These are phyloP conservation scores for Propithecus perrieri DNA, from an alignment of 2,797 vertebrate species.

Conservation along the genomic window DNA sequence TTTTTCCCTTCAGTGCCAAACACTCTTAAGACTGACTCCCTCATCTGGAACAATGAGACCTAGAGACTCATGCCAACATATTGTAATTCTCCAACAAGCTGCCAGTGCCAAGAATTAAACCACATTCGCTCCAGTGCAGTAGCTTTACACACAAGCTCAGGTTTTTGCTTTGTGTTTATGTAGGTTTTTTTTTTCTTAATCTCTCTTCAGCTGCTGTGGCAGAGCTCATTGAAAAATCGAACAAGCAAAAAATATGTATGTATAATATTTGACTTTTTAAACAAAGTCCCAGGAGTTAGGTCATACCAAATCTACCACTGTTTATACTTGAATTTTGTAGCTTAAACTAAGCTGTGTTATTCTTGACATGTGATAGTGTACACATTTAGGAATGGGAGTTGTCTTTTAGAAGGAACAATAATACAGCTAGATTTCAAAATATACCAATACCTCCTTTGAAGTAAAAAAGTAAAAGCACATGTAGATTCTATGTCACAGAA, in stretches of 20 bases:
- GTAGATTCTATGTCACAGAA: neutral
- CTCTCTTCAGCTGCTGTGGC: slow-evolving; percentile 15
- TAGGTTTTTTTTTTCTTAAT: neutral
- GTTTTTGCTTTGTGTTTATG: slow-evolving; percentile 50
- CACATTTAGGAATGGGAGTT: neutral
- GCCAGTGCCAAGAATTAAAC: slow-evolving; percentile 61
- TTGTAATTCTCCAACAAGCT: slow-evolving; percentile 76
- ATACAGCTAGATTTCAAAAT: neutral
- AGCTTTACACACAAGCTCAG: slow-evolving; percentile 58
- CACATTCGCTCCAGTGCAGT: slow-evolving; percentile 38
- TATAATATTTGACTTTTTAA: slow-evolving; percentile 60
- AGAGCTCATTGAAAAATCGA: slow-evolving; percentile 67
- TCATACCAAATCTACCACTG: slow-evolving; percentile 18
- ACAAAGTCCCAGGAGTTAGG: slow-evolving; percentile 50
- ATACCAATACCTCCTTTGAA: slow-evolving; percentile 6
- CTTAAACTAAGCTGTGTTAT: slow-evolving; percentile 59
- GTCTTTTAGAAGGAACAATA: slow-evolving; percentile 32
- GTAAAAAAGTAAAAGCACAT: slow-evolving; percentile 24
- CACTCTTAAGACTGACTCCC: slow-evolving; percentile 79
- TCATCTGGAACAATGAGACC: slow-evolving; percentile 81
- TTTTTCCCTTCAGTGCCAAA: slow-evolving; percentile 75
- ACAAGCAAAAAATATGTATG: slow-evolving; percentile 57
- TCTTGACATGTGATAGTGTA: neutral
- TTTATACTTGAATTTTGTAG: slow-evolving; percentile 59
- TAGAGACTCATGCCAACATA: slow-evolving; percentile 79